Conservation (phyloP, 2,113 vertebrate genomes). For the Amphilophus citrinellus region DNA sequence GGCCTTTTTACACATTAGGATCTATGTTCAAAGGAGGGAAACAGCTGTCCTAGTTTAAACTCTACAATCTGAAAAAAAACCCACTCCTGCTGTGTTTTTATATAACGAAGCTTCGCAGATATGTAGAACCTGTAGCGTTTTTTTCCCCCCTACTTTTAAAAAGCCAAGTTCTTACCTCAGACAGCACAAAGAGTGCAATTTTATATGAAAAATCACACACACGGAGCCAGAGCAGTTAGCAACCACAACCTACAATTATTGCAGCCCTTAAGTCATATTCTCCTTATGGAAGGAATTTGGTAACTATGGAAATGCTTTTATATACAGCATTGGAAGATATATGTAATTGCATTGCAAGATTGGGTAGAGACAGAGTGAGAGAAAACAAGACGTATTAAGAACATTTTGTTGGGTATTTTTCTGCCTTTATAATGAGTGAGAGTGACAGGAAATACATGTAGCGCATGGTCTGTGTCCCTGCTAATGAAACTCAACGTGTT, state of each 20-base stretch:
- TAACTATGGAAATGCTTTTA: conserved; percentile 66
- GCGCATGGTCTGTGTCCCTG: not conserved
- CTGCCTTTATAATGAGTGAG: not conserved
- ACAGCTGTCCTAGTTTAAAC: not conserved
- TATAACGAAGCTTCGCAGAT: not conserved
- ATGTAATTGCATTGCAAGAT: not conserved
- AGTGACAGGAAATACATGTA: not conserved
- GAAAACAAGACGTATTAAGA: not conserved
- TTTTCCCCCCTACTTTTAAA: conserved; percentile 25
- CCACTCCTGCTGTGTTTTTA: not conserved
- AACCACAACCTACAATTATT: conserved; percentile 71
- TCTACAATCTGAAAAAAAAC: not conserved
- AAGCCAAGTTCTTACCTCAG: conserved; percentile 56
- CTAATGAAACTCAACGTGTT: not conserved
- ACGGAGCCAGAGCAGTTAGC: conserved; percentile 55
- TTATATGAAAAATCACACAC: conserved; percentile 47
- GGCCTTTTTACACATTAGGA: not conserved
- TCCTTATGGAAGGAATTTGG: conserved; percentile 63
- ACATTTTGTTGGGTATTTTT: not conserved
- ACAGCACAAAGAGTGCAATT: conserved; percentile 53
- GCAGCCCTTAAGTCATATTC: conserved; percentile 62
- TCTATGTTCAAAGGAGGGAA: not conserved
- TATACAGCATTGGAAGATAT: conserved; percentile 28
- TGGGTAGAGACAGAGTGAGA: not conserved
- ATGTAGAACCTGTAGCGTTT: conserved; percentile 17